Percentiles rank a stretch among this genome's conserved stretches.
Conservation (phyloP, 1,140 invertebrate species). For the Hycleus phaleratus region DNA sequence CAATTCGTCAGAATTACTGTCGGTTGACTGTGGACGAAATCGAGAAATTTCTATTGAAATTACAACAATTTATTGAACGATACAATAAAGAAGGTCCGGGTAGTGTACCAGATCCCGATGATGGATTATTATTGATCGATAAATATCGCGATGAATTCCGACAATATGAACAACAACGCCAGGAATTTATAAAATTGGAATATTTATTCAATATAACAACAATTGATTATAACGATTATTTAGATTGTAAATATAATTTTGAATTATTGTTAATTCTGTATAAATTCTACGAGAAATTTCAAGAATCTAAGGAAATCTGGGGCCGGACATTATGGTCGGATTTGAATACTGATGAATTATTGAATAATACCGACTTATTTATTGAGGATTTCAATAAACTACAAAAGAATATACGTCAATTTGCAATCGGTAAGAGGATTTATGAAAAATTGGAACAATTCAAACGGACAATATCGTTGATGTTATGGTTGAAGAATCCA, state of each 20-base stretch:
- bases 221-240: constrained; percentile 70
- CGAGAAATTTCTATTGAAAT: constrained; percentile 56
- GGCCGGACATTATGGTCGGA: constrained; percentile 80
- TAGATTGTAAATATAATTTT: constrained; percentile 63
- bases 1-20: constrained; percentile 71
- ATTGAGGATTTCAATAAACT: constrained; percentile 67
- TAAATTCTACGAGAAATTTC: constrained; percentile 71
- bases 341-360: constrained; percentile 71
- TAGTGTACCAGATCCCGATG: constrained; percentile 68
- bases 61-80: constrained; percentile 60
- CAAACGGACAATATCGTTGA: constrained; percentile 76
- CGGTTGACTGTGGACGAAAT: constrained; percentile 67
- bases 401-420: constrained; percentile 47
- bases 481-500: constrained; percentile 86
- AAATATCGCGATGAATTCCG: constrained; percentile 59
- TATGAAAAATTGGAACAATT: constrained; percentile 81
- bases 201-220: constrained; percentile 77
- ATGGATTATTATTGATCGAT: constrained; percentile 61
- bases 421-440: constrained; percentile 57
- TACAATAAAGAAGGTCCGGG: constrained; percentile 70
- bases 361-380: constrained; percentile 80
- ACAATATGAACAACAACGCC: constrained; percentile 51
- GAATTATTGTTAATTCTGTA: constrained; percentile 65
- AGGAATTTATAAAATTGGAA: constrained; percentile 69
- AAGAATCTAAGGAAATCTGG: constrained; percentile 68